Evolutionary conservation across 2,113 vertebrate genomes (phyloP).

Genomic region (Pelvicachromis taeniatus): DNA sequence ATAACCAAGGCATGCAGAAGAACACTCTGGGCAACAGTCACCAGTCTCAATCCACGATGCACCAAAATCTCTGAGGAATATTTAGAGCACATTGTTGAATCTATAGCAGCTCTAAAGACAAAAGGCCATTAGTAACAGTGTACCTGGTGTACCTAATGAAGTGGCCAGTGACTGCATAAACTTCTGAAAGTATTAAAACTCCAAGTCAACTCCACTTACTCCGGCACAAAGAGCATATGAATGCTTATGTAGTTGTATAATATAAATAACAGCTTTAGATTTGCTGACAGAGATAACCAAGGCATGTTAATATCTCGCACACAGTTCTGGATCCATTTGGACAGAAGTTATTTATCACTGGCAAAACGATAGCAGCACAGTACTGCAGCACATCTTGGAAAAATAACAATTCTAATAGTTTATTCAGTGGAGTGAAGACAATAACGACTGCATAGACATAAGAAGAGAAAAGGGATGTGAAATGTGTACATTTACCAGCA

Average conservation of each 20-base stretch:
- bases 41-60: background rate
- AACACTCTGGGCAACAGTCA: too few species aligned
- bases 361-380: background rate
- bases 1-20: too few species aligned
- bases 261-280: background rate
- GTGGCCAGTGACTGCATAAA: background rate
- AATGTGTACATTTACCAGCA: background rate
- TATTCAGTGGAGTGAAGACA: background rate
- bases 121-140: background rate
- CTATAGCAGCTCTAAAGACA: background rate
- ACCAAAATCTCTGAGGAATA: background rate
- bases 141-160: background rate
- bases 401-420: background rate
- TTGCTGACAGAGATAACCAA: constrained; percentile 24
- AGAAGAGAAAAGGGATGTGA: background rate
- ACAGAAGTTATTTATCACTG: constrained; percentile 12
- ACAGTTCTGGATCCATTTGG: background rate
- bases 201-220: background rate
- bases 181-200: background rate
- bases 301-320: background rate
- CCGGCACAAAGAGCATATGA: constrained; percentile 3
- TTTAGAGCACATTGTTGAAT: background rate
- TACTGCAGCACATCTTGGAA: background rate
- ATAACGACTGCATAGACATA: background rate
- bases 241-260: constrained; percentile 2